phyloP scores from a whole-genome alignment of 2,888 invertebrate species.

The Phania funesta region DNA sequence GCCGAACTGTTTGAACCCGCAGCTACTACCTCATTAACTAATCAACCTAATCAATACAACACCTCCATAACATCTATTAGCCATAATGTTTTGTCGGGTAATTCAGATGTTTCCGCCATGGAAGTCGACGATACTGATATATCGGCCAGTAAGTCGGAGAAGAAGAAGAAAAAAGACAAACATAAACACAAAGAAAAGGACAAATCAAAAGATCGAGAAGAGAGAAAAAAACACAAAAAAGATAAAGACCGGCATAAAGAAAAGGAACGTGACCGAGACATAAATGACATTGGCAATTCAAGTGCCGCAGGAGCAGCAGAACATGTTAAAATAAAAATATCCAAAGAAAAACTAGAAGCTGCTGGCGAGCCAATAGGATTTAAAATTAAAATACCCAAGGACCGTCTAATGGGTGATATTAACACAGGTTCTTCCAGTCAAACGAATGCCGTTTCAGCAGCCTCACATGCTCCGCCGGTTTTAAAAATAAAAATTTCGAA shows the following conservation, averaged over 20 bases:
- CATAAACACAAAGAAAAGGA: constrained; percentile 90
- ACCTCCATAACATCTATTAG: constrained; percentile 75
- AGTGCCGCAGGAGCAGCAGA: constrained; percentile 57
- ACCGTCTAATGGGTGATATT: constrained; percentile 83
- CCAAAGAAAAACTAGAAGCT: constrained; percentile 82
- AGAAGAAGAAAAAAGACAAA: constrained; percentile 89
- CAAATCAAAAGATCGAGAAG: constrained; percentile 84
- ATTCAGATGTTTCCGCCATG: constrained; percentile 53
- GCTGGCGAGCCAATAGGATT: constrained; percentile 81
- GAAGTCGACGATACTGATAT: constrained; percentile 48
- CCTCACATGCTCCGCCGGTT: constrained; percentile 76
- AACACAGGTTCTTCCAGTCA: constrained; percentile 64
- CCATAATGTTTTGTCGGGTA: constrained; percentile 44
- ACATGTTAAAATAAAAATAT: constrained; percentile 82
- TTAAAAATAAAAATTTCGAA: constrained; percentile 91
- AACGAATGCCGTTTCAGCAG: constrained; percentile 26
- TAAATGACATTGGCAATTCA: constrained; percentile 46
- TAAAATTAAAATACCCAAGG: constrained; percentile 91
- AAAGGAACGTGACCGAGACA: constrained; percentile 74
- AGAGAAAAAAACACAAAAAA: constrained; percentile 87
- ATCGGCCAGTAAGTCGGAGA: constrained; percentile 74
- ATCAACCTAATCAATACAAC: constrained; percentile 81
- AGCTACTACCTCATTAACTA: constrained; percentile 76
- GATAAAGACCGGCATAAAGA: constrained; percentile 82
- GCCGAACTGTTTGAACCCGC: constrained; percentile 76